Percentiles rank a stretch among this genome's conserved stretches.
phyloP scores from a whole-genome alignment of 2,797 vertebrate species.

The Sarcoramphus papa region DNA sequence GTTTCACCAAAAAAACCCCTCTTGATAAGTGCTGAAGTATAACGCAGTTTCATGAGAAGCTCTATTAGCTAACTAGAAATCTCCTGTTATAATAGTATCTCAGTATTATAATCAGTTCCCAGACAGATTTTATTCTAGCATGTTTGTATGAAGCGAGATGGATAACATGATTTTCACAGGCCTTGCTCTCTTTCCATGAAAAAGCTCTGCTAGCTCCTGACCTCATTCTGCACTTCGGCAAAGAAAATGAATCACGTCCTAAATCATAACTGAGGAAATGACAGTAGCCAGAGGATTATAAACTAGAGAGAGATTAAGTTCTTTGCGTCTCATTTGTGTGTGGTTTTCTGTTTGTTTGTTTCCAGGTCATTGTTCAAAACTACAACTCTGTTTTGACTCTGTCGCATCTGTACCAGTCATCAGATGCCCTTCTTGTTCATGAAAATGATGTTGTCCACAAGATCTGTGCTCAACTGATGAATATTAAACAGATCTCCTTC shows the following conservation, averaged over 20 bases:
- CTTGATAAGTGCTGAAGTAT: neutral
- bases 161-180: neutral
- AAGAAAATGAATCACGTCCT: neutral
- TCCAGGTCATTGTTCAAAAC: constrained; percentile 96
- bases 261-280: neutral
- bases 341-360: neutral
- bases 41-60: neutral
- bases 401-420: constrained; percentile 87
- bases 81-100: neutral
- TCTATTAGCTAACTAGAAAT: neutral
- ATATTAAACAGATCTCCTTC: constrained; percentile 91
- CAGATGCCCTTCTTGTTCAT: constrained; percentile 91
- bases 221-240: neutral
- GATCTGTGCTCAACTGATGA: constrained; percentile 89
- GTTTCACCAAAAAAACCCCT: neutral
- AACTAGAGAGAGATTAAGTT: neutral
- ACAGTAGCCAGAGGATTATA: neutral
- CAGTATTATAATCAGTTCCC: neutral
- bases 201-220: neutral
- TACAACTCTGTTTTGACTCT: constrained; percentile 94
- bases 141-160: neutral
- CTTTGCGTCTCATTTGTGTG: neutral
- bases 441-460: constrained; percentile 91
- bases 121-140: neutral
- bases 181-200: neutral